Conservation (phyloP, 2,113 vertebrate species). For the Ancistrus triradiatus region DNA sequence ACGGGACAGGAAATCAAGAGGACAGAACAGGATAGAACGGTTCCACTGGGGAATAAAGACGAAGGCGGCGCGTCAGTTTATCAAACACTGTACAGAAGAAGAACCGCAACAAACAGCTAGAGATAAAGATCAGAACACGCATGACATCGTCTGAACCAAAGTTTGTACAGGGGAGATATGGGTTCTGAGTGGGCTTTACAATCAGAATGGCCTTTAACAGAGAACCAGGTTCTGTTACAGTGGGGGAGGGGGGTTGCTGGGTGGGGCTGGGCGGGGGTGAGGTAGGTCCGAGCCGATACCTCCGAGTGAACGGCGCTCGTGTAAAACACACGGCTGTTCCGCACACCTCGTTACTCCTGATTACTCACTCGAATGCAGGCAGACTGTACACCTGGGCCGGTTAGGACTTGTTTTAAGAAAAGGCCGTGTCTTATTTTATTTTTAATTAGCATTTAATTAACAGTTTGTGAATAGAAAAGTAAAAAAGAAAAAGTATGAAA, state of each 20-base stretch:
- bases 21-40: constrained; percentile 43
- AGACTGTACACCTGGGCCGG: neutral
- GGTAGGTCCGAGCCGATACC: constrained; percentile 18
- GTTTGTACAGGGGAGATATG: constrained; percentile 1
- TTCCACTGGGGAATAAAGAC: neutral
- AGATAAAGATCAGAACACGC: neutral
- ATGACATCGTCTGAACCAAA: neutral
- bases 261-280: neutral
- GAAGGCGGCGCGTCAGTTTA: neutral
- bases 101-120: neutral
- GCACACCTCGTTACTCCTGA: neutral
- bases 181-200: constrained; percentile 16
- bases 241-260: neutral
- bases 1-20: neutral
- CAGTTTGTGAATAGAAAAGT: neutral
- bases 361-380: no score
- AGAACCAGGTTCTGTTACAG: no score
- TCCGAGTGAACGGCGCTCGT: neutral
- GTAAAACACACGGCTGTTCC: no score
- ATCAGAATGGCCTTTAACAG: no score
- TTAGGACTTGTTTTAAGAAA: neutral
- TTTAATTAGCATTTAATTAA: neutral
- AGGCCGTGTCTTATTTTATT: neutral
- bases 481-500: neutral
- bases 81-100: constrained; percentile 11